phyloP scores from a whole-genome alignment of 2,113 vertebrate species.

The Bos indicus region DNA sequence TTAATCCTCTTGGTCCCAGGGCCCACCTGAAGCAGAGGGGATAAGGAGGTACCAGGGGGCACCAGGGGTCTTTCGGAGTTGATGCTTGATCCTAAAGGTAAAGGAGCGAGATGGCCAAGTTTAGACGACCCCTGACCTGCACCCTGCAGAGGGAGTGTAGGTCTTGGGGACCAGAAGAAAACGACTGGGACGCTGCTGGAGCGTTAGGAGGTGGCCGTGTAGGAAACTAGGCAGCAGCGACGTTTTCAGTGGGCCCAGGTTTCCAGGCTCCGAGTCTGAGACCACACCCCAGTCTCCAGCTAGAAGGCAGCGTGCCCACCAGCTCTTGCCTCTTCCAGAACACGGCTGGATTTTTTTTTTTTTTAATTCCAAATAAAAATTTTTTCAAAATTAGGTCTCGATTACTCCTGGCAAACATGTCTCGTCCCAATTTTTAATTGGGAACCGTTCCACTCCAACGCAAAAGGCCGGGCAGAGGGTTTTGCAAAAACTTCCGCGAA shows the following conservation, averaged over 20 bases:
- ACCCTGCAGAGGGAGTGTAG: accelerated
- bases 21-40: not conserved
- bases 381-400: not conserved
- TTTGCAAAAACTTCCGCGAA: not conserved
- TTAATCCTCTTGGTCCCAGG: accelerated
- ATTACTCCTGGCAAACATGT: not conserved
- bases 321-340: not conserved
- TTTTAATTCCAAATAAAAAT: not conserved
- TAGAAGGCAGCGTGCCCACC: not conserved
- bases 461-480: not conserved
- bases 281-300: not conserved
- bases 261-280: accelerated
- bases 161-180: not conserved
- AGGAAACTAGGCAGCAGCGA: accelerated
- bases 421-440: not conserved
- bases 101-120: accelerated
- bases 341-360: not conserved
- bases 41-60: not conserved
- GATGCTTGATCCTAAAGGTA: not conserved
- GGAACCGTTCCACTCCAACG: not conserved
- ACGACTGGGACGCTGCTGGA: accelerated
- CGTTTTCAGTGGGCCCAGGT: not conserved
- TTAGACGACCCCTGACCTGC: not conserved
- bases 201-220: accelerated
- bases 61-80: accelerated